Evolutionary conservation across 1,140 invertebrate species (phyloP), one percentile per base, ranked within the genome.

Genomic region (Cyclargus thomasi): DNA sequence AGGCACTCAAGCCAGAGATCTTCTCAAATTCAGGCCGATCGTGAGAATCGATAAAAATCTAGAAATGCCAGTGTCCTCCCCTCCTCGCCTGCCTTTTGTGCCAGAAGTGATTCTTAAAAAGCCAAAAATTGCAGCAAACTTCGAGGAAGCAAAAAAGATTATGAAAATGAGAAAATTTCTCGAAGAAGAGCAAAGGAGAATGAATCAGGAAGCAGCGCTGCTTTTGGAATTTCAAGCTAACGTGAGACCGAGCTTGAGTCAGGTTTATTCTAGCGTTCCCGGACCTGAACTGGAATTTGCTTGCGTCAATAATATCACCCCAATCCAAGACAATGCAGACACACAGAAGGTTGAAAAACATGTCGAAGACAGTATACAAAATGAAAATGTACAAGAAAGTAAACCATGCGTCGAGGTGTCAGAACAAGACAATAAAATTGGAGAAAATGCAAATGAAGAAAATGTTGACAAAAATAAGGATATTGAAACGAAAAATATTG

Each of bases 131-230:
- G 92, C 92, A 1, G 92, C 92, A 2, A 93, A 93, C 77, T 85
- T 93, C 66, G 85, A 92, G 67, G 93, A 94, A 87, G 92, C 92
- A 1, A 92, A 91, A 67, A 89, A 91, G 71, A 75, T 94, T 18
- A 93, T 94, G 90, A 94, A 94, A 83, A 92, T 94, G 72, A 82
- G 93, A 5, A 94, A 92, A 69, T 91, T 92, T 70, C 84, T 94
- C 72, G 92, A 92, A 14, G 92, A 92, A 75, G 86, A 92, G 67
- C 92, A 93, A 71, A 90, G 88, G 59, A 83, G 92, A 70, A 90
- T 91, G 80, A 85, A 91, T 69, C 90, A 92, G 79, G 84, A 88
- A 69, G 90, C 90, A 22, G 88, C 88, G 2, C 81, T 91, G 64
- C 69, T 89, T 23, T 66, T 91, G 59, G 90, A 91, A 70, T 91